These are phyloP conservation scores for Littorina saxatilis DNA, from an alignment of 1,140 invertebrate species.

Conservation along the genomic window DNA sequence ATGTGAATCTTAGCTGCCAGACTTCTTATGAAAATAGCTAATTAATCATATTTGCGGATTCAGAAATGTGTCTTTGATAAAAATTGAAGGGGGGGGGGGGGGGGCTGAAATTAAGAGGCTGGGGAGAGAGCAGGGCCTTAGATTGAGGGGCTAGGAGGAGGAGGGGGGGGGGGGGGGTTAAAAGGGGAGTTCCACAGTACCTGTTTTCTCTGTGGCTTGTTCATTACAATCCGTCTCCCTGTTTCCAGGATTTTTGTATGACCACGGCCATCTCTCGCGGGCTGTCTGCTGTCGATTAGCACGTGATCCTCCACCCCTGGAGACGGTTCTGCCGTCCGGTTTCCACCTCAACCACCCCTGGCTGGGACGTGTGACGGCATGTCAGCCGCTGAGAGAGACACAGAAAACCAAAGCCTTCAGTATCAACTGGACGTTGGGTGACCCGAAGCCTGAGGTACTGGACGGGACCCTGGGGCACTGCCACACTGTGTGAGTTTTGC, in stretches of 20 bases:
- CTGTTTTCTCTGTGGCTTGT: too few relatives aligned
- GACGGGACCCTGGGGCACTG: constrained; percentile 73
- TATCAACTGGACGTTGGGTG: constrained; percentile 75
- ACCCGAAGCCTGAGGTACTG: constrained; percentile 72
- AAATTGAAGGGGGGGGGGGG: too few relatives aligned
- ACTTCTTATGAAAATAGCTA: too few relatives aligned
- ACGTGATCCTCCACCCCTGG: constrained; percentile 66
- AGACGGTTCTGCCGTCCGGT: constrained; percentile 59
- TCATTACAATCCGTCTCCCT: too few relatives aligned
- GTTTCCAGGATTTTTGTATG: constrained; percentile 74
- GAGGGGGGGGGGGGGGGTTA: too few relatives aligned
- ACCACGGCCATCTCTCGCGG: constrained; percentile 75
- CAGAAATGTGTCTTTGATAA: too few relatives aligned
- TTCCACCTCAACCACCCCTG: constrained; percentile 76
- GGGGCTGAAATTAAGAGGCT: too few relatives aligned
- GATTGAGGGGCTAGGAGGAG: too few relatives aligned
- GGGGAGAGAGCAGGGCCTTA: too few relatives aligned
- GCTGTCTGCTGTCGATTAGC: constrained; percentile 76
- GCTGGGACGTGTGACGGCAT: constrained; percentile 75
- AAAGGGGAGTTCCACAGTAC: too few relatives aligned
- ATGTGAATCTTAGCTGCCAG: too few relatives aligned
- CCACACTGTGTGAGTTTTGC: constrained; percentile 62
- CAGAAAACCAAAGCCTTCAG: constrained; percentile 76
- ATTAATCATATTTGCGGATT: too few relatives aligned
- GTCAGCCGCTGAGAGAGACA: constrained; percentile 74